Conservation (phyloP, 2,888 invertebrate genomes). For the Chesias legatella region DNA sequence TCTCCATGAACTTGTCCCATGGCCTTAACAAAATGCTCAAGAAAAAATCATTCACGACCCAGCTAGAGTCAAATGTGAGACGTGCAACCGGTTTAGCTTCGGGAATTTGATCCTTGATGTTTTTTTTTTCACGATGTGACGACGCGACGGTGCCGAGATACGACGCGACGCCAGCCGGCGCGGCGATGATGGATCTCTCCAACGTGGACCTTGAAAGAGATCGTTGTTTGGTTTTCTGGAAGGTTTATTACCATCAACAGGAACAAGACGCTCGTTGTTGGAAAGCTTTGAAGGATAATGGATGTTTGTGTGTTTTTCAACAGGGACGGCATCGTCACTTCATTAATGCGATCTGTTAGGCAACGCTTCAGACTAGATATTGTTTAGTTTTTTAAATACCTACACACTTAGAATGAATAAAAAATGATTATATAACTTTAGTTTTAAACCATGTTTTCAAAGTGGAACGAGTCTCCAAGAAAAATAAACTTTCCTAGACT, state of each 20-base stretch:
- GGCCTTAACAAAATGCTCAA: constrained; percentile 12
- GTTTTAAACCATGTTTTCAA: too few relatives aligned
- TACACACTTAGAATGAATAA: too few relatives aligned
- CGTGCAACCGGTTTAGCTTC: constrained; percentile 38
- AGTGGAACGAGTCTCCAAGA: too few relatives aligned
- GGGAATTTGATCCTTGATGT: constrained; percentile 42
- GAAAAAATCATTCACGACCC: constrained; percentile 29
- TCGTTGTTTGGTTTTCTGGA: constrained; percentile 29
- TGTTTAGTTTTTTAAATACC: too few relatives aligned
- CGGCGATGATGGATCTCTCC: constrained; percentile 38
- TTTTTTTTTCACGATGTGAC: constrained; percentile 30
- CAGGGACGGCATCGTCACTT: not conserved
- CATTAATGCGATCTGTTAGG: too few relatives aligned
- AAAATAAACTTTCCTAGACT: too few relatives aligned
- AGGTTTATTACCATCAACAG: constrained; percentile 26
- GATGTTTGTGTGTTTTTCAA: constrained; percentile 10
- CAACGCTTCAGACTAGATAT: too few relatives aligned
- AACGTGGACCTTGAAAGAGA: constrained; percentile 25
- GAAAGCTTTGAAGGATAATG: constrained; percentile 18
- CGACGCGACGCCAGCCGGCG: constrained; percentile 30
- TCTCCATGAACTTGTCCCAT: constrained; percentile 17
- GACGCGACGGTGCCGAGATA: constrained; percentile 30
- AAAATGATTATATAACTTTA: too few relatives aligned
- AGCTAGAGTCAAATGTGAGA: constrained; percentile 31
- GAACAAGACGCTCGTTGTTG: constrained; percentile 22